Evolutionary conservation across 2,113 vertebrate species (phyloP).

Genomic region (Cyphomyrus plagiostoma): DNA sequence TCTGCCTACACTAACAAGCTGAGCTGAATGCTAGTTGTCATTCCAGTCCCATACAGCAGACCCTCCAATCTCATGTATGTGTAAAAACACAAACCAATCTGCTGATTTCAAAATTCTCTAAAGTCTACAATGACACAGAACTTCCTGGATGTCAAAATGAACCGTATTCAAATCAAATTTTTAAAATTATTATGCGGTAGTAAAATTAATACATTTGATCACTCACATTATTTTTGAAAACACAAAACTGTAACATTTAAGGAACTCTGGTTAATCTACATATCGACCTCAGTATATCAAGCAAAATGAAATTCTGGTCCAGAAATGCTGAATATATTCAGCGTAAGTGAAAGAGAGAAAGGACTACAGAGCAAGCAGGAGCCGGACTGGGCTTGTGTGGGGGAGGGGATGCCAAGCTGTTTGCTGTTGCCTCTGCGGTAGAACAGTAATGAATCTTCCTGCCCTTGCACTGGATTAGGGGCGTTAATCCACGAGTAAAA

Average conservation of each 20-base stretch:
- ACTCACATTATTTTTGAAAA: background rate
- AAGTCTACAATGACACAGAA: background rate
- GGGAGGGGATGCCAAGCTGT: background rate
- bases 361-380: background rate
- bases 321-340: background rate
- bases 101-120: background rate
- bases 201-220: background rate
- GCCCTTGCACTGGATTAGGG: conserved; percentile 37
- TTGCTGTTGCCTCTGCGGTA: background rate
- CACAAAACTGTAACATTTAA: background rate
- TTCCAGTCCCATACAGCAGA: background rate
- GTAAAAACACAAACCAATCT: background rate
- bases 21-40: background rate
- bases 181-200: background rate
- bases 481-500: conserved; percentile 36
- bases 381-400: background rate
- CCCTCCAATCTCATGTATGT: background rate
- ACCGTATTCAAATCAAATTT: background rate
- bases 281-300: background rate
- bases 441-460: conserved; percentile 35
- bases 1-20: background rate
- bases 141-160: background rate
- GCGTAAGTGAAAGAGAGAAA: background rate
- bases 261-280: background rate
- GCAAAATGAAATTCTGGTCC: background rate